Evolutionary conservation across 2,888 invertebrate species (phyloP).

Genomic region (Petrolisthes cinctipes): DNA sequence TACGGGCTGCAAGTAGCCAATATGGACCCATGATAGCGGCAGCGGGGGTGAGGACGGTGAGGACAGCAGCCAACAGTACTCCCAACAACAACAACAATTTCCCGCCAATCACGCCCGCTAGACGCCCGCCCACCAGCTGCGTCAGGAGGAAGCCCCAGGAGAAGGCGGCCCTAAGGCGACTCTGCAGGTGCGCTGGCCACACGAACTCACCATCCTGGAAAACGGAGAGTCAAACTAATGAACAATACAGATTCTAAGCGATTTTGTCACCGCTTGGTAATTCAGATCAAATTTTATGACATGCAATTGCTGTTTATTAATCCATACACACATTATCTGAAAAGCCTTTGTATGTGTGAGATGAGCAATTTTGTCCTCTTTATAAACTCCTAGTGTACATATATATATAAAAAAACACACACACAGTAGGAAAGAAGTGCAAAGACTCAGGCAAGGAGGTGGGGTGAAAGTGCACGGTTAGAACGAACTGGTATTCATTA

Average conservation of each 20-base stretch:
- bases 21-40: slow-evolving; percentile 54
- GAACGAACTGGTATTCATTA: too few species aligned
- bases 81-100: slow-evolving; percentile 58
- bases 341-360: too few species aligned
- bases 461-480: too few species aligned
- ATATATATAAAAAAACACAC: too few species aligned
- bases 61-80: slow-evolving; percentile 45
- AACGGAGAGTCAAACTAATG: not conserved
- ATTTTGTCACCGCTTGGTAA: too few species aligned
- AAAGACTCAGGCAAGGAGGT: too few species aligned
- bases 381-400: too few species aligned
- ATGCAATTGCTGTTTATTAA: not conserved
- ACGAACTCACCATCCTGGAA: slow-evolving; percentile 55
- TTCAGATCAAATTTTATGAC: not conserved
- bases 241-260: not conserved
- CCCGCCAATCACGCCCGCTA: slow-evolving; percentile 59
- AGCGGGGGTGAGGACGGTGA: slow-evolving; percentile 56
- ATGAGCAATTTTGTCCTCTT: too few species aligned
- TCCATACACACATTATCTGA: not conserved
- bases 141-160: slow-evolving; percentile 64
- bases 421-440: too few species aligned
- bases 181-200: slow-evolving; percentile 57
- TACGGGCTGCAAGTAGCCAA: slow-evolving; percentile 57
- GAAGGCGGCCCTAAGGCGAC: slow-evolving; percentile 49
- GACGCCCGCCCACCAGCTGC: slow-evolving; percentile 55